Evolutionary conservation across 2,888 invertebrate species (phyloP).

Genomic region (Oegoconia quadripuncta): DNA sequence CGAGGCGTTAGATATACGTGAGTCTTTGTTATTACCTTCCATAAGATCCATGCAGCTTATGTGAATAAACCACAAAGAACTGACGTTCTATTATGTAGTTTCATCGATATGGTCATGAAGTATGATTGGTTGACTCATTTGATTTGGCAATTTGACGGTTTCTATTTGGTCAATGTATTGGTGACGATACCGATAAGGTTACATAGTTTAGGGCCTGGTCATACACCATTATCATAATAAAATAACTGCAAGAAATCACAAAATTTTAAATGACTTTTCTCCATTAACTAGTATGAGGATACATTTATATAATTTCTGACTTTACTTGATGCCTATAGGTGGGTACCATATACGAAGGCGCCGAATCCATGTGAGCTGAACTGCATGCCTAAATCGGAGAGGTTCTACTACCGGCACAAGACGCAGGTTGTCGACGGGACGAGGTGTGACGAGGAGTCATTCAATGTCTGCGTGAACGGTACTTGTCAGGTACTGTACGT

Average conservation of each 20-base stretch:
- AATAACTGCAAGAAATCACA: no score
- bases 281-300: not conserved
- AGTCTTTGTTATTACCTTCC: conserved; percentile 22
- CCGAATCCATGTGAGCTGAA: conserved; percentile 96
- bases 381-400: conserved; percentile 94
- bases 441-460: conserved; percentile 87
- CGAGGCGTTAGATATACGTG: conserved; percentile 90
- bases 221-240: no score
- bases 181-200: no score
- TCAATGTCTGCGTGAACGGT: conserved; percentile 97
- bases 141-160: no score
- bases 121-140: no score
- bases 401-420: conserved; percentile 94
- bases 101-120: no score
- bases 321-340: conserved; percentile 69
- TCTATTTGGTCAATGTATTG: no score
- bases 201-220: no score
- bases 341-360: conserved; percentile 93
- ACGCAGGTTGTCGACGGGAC: conserved; percentile 91
- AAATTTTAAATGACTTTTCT: not conserved
- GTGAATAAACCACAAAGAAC: no score
- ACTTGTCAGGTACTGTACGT: conserved; percentile 85
- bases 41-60: no score
- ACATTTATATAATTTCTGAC: no score
- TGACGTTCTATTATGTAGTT: no score